Conservation (phyloP, 2,888 invertebrate species). For the Drosophila acutilabella region DNA sequence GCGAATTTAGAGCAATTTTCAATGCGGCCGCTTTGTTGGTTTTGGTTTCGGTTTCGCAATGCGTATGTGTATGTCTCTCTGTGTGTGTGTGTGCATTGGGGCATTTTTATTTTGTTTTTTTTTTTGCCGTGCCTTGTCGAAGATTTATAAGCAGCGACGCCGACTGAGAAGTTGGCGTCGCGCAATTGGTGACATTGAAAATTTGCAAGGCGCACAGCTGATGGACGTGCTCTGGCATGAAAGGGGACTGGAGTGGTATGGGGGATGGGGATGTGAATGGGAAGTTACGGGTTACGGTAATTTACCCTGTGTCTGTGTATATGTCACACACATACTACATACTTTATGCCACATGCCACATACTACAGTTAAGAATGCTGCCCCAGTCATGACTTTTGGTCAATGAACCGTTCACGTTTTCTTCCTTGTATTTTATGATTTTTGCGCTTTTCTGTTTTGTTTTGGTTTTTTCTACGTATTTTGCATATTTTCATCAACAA, state of each 20-base stretch:
- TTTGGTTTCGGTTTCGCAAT: constrained; percentile 48
- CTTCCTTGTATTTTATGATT: constrained; percentile 13
- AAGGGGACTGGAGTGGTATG: neutral
- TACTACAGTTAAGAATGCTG: constrained; percentile 28
- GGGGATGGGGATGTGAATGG: constrained; percentile 2
- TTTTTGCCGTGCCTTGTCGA: constrained; percentile 59
- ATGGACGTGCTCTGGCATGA: constrained; percentile 12
- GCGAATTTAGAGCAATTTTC: constrained; percentile 81
- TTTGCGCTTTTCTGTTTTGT: constrained; percentile 4
- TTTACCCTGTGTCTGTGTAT: constrained; percentile 36
- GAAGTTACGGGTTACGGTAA: constrained; percentile 23
- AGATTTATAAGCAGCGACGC: constrained; percentile 78
- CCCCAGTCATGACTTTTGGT: constrained; percentile 66
- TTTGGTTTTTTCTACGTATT: constrained; percentile 13
- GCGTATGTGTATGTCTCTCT: constrained; percentile 1
- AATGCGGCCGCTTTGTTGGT: constrained; percentile 68
- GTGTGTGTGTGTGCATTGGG: constrained; percentile 4
- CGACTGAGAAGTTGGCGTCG: constrained; percentile 65
- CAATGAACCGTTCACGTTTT: constrained; percentile 63
- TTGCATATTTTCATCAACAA: constrained; percentile 43
- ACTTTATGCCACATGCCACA: neutral
- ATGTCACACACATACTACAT: constrained; percentile 33
- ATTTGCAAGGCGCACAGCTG: constrained; percentile 75
- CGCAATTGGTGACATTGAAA: constrained; percentile 80
- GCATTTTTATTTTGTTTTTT: constrained; percentile 10